These are phyloP conservation scores for Drosophila peninsularis DNA, from an alignment of 2,888 invertebrate species.

Conservation along the genomic window DNA sequence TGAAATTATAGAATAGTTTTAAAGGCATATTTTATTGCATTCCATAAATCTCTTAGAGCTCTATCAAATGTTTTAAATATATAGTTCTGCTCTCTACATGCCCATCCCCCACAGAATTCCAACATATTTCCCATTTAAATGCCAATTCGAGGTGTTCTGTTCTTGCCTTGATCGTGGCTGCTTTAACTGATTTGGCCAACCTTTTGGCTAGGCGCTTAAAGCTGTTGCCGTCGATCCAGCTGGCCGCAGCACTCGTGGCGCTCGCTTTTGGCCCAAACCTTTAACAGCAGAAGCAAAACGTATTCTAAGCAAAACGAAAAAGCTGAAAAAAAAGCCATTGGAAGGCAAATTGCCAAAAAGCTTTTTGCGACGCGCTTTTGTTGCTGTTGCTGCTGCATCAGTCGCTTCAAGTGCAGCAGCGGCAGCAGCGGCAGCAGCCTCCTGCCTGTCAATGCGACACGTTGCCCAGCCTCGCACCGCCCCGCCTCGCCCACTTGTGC, in stretches of 20 bases:
- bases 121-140: background rate
- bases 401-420: conserved; percentile 60
- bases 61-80: no score
- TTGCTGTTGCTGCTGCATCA: conserved; percentile 36
- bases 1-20: no score
- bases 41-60: no score
- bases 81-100: background rate
- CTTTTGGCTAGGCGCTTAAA: conserved; percentile 28
- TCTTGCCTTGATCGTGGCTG: background rate
- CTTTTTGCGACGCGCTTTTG: conserved; percentile 54
- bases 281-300: conserved; percentile 11
- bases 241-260: conserved; percentile 32
- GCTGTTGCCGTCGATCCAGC: conserved; percentile 15
- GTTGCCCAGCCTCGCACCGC: conserved; percentile 13
- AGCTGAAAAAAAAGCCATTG: conserved; percentile 34
- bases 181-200: conserved; percentile 7
- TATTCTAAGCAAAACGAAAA: conserved; percentile 12
- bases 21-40: no score
- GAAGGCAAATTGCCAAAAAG: conserved; percentile 78
- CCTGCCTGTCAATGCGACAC: conserved; percentile 64
- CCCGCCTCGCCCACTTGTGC: conserved; percentile 1
- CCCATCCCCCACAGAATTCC: background rate
- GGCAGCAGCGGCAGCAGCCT: conserved; percentile 51
- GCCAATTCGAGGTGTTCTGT: background rate
- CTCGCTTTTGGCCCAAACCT: conserved; percentile 31